Percentiles rank a stretch among this genome's conserved stretches.
These are phyloP conservation scores for Tenthredo scrophulariae DNA, from an alignment of 2,888 invertebrate genomes.

Conservation along the genomic window DNA sequence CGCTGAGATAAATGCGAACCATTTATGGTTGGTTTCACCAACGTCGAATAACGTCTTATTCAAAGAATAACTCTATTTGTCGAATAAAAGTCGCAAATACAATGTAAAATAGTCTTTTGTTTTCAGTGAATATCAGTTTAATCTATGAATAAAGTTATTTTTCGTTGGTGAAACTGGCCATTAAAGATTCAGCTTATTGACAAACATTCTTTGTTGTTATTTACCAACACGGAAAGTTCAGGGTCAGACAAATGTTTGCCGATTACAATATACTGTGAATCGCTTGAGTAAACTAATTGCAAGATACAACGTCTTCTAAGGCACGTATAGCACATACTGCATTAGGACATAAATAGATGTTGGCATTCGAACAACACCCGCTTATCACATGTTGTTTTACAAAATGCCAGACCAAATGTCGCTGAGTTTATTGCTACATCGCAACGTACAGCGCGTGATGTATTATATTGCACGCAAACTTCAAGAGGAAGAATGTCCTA, in stretches of 20 bases:
- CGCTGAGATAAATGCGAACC: background rate
- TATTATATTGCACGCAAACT: background rate
- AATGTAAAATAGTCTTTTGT: no score
- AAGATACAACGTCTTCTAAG: background rate
- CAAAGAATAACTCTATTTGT: no score
- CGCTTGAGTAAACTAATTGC: background rate
- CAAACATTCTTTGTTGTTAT: constrained; percentile 15
- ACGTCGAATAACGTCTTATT: no score
- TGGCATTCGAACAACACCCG: constrained; percentile 34
- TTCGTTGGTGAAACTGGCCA: no score
- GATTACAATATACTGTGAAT: background rate
- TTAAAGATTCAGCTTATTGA: background rate
- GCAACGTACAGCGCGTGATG: background rate
- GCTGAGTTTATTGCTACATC: background rate
- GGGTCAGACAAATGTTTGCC: constrained; percentile 18
- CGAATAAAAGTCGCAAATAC: no score
- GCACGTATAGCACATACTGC: background rate
- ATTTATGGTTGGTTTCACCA: no score
- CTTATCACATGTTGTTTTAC: constrained; percentile 29
- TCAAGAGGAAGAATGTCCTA: background rate
- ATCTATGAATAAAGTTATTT: no score
- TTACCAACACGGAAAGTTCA: constrained; percentile 3
- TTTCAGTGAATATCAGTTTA: no score
- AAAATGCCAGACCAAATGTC: constrained; percentile 21
- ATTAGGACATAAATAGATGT: constrained; percentile 25